Base-by-base conservation (phyloP, 1,140 invertebrate species). In the Brachionus manjavacas region DNA sequence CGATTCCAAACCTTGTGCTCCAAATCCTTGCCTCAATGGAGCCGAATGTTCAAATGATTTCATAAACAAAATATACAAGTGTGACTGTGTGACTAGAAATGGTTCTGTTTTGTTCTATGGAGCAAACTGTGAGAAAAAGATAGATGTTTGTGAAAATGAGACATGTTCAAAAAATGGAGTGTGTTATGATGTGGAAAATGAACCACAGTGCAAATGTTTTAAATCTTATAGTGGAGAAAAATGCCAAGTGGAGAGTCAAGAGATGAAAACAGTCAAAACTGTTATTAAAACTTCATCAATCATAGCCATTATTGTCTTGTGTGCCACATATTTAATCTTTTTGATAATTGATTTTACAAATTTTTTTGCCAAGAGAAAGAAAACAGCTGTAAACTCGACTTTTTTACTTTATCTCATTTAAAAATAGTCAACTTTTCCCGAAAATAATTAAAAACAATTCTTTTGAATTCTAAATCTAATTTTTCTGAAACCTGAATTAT, bases 151-250 rank as follows among this genome's bases (percentile, higher is more conserved):
- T 16, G 11, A n/a, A 35, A 64, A 64, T 35, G 76, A 60, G 28
- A 80, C 76, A 16, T 80, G 76, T 39, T 80, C 76, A 9, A 16
- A 23, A n/a, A 55, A 80, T 80, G 76, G 76, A 35, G 76, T 80
- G 2, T 80, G 76, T 20, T 60, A 23, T 14, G 43, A 55, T 39
- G 49, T 31, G 9, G 43, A 49, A n/a, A 20, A 14, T 52, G 43
- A 60, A 64, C 11, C 76, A 14, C 23, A 60, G n/a, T 80, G 76
- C 20, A 55, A 80, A 55, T 80, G 76, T 39, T 80, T 80, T 12
- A 79, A 28, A 35, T 28, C 25, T 3, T 79, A 79, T 20, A 31
- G 14, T 25, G 76, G 76, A 4, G 41, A 79, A 35, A 79, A 49
- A 28, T 79, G 76, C 41, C 31, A 79, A 60, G 52, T 49, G 31